These are phyloP conservation scores for Chrysolina oricalcia DNA, from an alignment of 2,888 invertebrate genomes.

Conservation along the genomic window DNA sequence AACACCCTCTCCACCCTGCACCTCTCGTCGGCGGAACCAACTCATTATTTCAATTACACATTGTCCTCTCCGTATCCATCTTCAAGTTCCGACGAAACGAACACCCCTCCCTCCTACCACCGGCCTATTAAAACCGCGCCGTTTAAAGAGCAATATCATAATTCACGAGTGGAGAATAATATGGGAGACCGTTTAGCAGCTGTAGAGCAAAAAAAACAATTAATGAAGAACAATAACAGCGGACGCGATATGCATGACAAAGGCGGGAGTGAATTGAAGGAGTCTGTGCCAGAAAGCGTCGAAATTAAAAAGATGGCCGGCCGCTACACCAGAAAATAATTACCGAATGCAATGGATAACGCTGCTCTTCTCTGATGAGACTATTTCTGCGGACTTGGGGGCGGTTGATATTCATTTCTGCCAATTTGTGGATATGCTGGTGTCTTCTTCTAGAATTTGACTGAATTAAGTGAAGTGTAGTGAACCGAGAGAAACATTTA, in stretches of 20 bases:
- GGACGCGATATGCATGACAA: conserved; percentile 65
- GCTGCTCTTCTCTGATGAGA: conserved; percentile 1
- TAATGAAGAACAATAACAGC: conserved; percentile 64
- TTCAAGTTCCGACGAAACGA: conserved; percentile 1
- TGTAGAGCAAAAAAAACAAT: conserved; percentile 56
- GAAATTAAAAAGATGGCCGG: conserved; percentile 67
- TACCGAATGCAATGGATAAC: conserved; percentile 39
- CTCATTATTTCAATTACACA: conserved; percentile 23
- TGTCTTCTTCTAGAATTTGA: not conserved
- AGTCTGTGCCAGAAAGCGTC: conserved; percentile 63
- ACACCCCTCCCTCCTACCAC: conserved; percentile 34
- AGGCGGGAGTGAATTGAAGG: conserved; percentile 62
- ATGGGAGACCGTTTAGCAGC: conserved; percentile 33
- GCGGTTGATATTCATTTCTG: not conserved
- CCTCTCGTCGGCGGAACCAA: not conserved
- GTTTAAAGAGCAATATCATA: conserved; percentile 53
- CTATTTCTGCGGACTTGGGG: not conserved
- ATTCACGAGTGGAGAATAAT: conserved; percentile 51
- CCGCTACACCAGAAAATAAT: conserved; percentile 59
- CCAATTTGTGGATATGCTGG: not conserved
- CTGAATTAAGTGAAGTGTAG: too few species aligned
- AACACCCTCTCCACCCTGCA: not conserved
- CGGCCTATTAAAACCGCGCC: conserved; percentile 43
- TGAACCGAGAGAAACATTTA: too few species aligned
- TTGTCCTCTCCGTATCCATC: conserved; percentile 15